Conservation (phyloP, 2,113 vertebrate genomes). For the Pluvialis apricaria region DNA sequence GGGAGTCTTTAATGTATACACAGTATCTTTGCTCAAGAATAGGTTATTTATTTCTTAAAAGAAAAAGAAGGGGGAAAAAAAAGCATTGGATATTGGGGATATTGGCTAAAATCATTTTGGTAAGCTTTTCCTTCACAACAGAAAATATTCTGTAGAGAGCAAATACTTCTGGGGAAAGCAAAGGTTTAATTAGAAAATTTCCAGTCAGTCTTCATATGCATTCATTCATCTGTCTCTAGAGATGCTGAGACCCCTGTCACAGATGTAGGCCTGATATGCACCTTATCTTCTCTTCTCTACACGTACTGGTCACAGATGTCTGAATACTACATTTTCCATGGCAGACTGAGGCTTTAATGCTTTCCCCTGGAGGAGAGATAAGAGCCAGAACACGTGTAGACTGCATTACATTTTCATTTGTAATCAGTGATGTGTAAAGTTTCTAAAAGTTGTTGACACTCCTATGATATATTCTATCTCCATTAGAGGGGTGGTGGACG, state of each 20-base stretch:
- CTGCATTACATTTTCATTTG: slow-evolving; percentile 35
- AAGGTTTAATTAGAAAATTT: neutral
- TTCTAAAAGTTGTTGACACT: slow-evolving; percentile 21
- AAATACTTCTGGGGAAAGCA: neutral
- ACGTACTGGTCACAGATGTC: slow-evolving; percentile 9
- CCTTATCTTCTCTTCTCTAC: slow-evolving; percentile 4
- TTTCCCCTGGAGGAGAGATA: slow-evolving; percentile 27
- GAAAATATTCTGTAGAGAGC: neutral
- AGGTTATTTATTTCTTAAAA: neutral
- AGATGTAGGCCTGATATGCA: neutral
- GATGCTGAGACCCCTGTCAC: neutral
- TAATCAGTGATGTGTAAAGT: slow-evolving; percentile 18
- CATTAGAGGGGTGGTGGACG: neutral
- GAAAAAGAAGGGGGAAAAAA: rapidly evolving
- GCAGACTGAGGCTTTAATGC: slow-evolving; percentile 15
- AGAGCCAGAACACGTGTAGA: slow-evolving; percentile 21
- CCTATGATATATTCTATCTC: neutral
- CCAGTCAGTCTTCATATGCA: neutral
- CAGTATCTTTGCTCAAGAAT: neutral
- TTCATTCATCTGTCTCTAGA: neutral
- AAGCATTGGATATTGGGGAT: neutral
- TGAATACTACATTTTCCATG: slow-evolving; percentile 12
- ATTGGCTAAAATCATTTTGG: neutral
- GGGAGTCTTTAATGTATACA: neutral
- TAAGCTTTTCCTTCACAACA: neutral